Percentiles rank a stretch among this genome's conserved stretches.
phyloP scores from a whole-genome alignment of 2,113 vertebrate species.

The Pipra filicauda region DNA sequence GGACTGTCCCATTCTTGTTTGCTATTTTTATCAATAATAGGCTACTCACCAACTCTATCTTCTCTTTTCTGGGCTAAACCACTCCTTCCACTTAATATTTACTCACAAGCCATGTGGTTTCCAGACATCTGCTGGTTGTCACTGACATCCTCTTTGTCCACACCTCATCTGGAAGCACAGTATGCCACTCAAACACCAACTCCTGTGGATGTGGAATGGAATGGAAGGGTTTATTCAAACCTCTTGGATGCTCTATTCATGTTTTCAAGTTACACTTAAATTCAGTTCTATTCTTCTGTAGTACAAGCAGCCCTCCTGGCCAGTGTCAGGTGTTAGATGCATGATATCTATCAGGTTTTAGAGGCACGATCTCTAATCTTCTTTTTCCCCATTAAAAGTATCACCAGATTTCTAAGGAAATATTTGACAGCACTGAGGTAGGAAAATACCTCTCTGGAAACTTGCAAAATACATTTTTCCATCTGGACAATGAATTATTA shows the following conservation, averaged over 20 bases:
- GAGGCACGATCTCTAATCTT: neutral
- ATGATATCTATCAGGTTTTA: neutral
- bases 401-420: neutral
- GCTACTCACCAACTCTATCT: neutral
- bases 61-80: neutral
- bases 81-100: neutral
- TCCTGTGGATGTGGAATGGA: neutral
- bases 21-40: neutral
- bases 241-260: neutral
- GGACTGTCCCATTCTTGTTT: neutral
- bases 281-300: neutral
- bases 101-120: neutral
- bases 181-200: neutral
- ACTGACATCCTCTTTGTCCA: neutral
- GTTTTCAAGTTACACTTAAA: neutral
- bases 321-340: neutral
- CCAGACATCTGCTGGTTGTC: neutral
- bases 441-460: neutral
- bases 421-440: neutral
- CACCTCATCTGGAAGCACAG: accelerated
- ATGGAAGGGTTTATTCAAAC: neutral
- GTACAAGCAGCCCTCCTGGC: neutral
- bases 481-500: neutral
- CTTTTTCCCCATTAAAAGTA: neutral
- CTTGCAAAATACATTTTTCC: neutral